Evolutionary conservation across 2,888 invertebrate species (phyloP).

Genomic region (Drosophila mercatorum): DNA sequence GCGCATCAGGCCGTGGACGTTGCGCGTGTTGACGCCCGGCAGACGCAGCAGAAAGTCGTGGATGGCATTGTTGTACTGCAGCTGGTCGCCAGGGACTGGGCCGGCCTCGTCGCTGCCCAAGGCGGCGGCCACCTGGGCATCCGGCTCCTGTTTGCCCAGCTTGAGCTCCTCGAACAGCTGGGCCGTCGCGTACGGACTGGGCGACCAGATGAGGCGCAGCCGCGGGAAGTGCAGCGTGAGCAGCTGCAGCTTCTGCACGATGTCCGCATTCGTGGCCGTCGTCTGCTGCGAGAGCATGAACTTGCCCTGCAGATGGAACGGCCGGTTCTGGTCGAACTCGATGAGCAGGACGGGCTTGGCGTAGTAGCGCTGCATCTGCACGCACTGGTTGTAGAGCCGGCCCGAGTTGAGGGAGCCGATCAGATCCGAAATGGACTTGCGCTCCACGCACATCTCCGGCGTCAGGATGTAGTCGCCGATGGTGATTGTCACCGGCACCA

Average conservation of each 20-base stretch:
- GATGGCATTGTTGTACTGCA: conserved; percentile 89
- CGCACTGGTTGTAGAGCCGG: conserved; percentile 96
- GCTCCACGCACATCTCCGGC: conserved; percentile 97
- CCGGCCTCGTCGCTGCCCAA: conserved; percentile 88
- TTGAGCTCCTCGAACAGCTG: conserved; percentile 98
- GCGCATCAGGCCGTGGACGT: conserved; percentile 91
- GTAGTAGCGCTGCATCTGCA: conserved; percentile 96
- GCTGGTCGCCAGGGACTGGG: conserved; percentile 82
- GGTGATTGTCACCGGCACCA: conserved; percentile 94
- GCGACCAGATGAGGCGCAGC: conserved; percentile 97
- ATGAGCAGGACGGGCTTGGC: conserved; percentile 95
- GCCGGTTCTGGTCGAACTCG: conserved; percentile 97
- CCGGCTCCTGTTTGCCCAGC: conserved; percentile 93
- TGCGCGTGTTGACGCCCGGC: conserved; percentile 95
- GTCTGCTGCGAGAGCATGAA: conserved; percentile 92
- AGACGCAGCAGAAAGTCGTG: conserved; percentile 93
- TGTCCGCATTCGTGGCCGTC: conserved; percentile 88
- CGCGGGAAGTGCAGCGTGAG: conserved; percentile 98
- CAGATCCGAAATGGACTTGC: conserved; percentile 97
- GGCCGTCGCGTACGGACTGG: conserved; percentile 97
- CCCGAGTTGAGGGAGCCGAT: conserved; percentile 98
- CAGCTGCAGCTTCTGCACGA: conserved; percentile 94
- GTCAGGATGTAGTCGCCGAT: conserved; percentile 99
- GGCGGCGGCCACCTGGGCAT: conserved; percentile 89
- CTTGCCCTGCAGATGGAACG: conserved; percentile 94